phyloP scores from a whole-genome alignment of 2,113 vertebrate species.

The Galemys pyrenaicus region DNA sequence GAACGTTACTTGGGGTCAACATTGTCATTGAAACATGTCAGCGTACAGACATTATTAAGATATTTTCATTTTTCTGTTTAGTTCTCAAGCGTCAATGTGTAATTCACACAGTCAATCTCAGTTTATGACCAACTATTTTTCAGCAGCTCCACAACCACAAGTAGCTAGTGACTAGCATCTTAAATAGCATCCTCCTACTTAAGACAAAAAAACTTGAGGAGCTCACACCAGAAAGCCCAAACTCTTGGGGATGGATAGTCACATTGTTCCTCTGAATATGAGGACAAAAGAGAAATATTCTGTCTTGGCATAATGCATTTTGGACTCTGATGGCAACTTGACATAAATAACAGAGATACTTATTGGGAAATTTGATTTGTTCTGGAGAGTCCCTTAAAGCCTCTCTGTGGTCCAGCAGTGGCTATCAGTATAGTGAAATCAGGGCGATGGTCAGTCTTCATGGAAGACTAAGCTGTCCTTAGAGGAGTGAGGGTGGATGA shows the following conservation, averaged over 20 bases:
- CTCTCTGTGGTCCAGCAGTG: not conserved
- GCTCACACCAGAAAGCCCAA: not conserved
- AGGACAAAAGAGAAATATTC: not conserved
- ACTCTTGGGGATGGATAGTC: not conserved
- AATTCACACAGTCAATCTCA: not conserved
- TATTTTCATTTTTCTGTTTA: not conserved
- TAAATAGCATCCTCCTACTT: constrained; percentile 3
- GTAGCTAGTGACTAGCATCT: not conserved
- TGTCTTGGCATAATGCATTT: not conserved
- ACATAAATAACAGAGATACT: not conserved
- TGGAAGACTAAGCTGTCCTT: not conserved
- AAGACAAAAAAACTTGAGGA: constrained; percentile 2
- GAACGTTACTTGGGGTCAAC: no score
- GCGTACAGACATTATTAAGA: not conserved
- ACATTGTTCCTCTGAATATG: not conserved
- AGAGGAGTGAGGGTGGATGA: not conserved
- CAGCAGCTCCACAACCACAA: not conserved
- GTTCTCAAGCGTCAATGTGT: not conserved
- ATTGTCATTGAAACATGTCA: not conserved
- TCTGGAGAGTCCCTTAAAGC: not conserved
- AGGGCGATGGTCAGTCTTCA: not conserved
- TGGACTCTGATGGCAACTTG: constrained; percentile 25
- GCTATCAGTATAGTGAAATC: not conserved
- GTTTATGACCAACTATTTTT: not conserved
- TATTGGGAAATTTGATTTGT: constrained; percentile 12